Evolutionary conservation across 2,113 vertebrate species (phyloP), one percentile per base, ranked within the genome.

Genomic region (Pelusios castaneus): DNA sequence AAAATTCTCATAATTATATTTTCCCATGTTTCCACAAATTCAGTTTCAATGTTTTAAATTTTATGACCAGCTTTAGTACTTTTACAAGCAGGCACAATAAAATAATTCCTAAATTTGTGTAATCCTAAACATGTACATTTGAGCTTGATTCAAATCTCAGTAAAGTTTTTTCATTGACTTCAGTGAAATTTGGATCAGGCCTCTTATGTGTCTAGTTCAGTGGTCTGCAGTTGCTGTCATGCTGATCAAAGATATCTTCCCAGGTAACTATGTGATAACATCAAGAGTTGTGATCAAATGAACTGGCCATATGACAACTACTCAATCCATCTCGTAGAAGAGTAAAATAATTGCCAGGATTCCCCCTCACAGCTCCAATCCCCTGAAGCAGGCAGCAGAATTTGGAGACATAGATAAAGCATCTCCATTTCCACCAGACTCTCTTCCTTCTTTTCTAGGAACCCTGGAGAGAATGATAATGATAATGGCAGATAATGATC

Each of bases 261-360:
- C 22, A 75, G 22, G 11, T 43, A 75, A 43, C 10, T 25, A n/a
- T 75, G 10, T 75, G 70, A 73, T 67, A 38, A 41, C 6, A 7
- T 75, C 10, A 43, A 38, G 70, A 73, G 22, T 75, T 10, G 21
- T 67, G 58, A 60, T 31, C 58, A n/a, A 1, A 79, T 21, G 2
- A 60, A 5, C 67, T 91, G 76, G 82, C 29, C 2, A 90, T 16
- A 4, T 31, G 76, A 43, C 2, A 49, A 24, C 41, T 75, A 49
- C 22, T 89, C n/a, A n/a, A 22, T 52, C 6, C 3, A 4, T 47
- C 8, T 6, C 0, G 1, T 14, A 67, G 7, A 4, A 79, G 8
- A 60, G 3, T 11, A 84, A 43, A 1, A 2, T 34, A 91, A 67
- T 2, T 1, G 2, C 34, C 14, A 4, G 16, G 14, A 67, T n/a